Conservation (phyloP, 2,113 vertebrate species). For the Lasiurus cinereus region DNA sequence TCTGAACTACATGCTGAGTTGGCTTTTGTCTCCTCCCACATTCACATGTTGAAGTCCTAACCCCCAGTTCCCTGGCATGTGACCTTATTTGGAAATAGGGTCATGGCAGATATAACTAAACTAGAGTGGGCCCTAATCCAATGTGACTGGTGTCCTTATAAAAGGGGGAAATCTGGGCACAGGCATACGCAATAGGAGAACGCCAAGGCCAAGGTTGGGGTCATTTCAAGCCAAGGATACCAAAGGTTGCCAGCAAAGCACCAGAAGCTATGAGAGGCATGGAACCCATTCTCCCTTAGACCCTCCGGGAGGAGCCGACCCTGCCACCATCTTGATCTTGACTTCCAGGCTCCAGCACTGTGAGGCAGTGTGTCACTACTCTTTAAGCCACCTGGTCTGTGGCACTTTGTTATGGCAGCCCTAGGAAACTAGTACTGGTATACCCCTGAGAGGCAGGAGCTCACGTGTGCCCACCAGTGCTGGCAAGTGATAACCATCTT, state of each 20-base stretch:
- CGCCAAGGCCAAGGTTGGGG: not conserved
- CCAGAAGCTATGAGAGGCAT: not conserved
- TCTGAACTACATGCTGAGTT: not conserved
- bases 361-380: not conserved
- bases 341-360: not conserved
- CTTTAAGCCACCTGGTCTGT: not conserved
- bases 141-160: not conserved
- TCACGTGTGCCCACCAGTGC: not conserved
- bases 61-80: not conserved
- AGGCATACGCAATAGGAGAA: not conserved
- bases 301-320: not conserved
- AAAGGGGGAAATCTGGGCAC: not conserved
- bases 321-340: not conserved
- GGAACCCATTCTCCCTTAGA: not conserved
- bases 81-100: not conserved
- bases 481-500: not conserved
- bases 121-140: not conserved
- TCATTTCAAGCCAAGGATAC: not conserved
- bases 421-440: too few species aligned
- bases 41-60: not conserved
- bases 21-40: not conserved
- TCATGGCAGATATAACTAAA: not conserved
- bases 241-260: not conserved
- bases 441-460: not conserved
- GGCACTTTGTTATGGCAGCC: not conserved